Conservation (phyloP, 2,797 vertebrate genomes). For the Helostoma temminkii region DNA sequence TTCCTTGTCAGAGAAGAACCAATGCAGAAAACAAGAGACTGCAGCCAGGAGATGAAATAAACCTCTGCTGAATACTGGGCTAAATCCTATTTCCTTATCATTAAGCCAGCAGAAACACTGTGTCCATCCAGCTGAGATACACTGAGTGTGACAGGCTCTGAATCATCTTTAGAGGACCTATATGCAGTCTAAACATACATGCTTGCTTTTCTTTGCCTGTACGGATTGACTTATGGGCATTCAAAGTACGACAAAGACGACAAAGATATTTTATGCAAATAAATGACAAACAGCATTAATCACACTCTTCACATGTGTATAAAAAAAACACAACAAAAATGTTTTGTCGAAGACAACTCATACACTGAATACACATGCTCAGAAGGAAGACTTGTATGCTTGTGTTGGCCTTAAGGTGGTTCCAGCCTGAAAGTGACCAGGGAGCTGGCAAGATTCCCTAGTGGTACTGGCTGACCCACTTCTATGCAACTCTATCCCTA, state of each 20-base stretch:
- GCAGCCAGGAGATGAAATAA: slow-evolving; percentile 59
- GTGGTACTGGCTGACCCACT: slow-evolving; percentile 81
- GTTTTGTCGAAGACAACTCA: slow-evolving; percentile 15
- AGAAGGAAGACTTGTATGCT: slow-evolving; percentile 29
- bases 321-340: slow-evolving; percentile 15
- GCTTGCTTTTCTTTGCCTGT: slow-evolving; percentile 25
- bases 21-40: slow-evolving; percentile 57
- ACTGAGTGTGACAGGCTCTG: slow-evolving; percentile 57
- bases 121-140: slow-evolving; percentile 65
- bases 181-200: slow-evolving; percentile 48
- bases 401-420: slow-evolving; percentile 53
- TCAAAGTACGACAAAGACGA: slow-evolving; percentile 61
- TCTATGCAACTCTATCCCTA: slow-evolving; percentile 78
- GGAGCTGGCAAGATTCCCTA: slow-evolving; percentile 72
- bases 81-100: slow-evolving; percentile 75
- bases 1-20: slow-evolving; percentile 44
- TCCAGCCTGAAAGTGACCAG: slow-evolving; percentile 49
- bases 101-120: slow-evolving; percentile 67
- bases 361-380: slow-evolving; percentile 18
- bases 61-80: slow-evolving; percentile 63
- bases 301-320: not conserved
- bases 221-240: slow-evolving; percentile 39
- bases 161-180: slow-evolving; percentile 55
- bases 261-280: slow-evolving; percentile 33
- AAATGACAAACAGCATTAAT: slow-evolving; percentile 32